Evolutionary conservation across 2,113 vertebrate species (phyloP).

Genomic region (Varanus komodoensis): DNA sequence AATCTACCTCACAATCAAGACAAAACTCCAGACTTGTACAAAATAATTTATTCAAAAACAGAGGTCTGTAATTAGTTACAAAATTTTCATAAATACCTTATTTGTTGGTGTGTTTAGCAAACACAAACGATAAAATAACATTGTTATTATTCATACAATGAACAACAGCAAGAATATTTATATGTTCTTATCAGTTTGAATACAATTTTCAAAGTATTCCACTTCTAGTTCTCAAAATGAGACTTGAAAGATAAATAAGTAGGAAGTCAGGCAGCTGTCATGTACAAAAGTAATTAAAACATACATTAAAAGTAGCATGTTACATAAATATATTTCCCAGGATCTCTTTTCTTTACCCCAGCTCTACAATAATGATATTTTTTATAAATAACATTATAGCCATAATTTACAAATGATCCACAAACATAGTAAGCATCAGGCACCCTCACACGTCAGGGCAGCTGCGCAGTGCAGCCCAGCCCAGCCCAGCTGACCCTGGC

Average conservation of each 20-base stretch:
- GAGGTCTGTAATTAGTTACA: background rate
- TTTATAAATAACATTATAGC: too few species aligned
- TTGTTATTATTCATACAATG: background rate
- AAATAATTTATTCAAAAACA: conserved; percentile 9
- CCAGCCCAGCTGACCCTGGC: too few species aligned
- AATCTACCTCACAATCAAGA: background rate
- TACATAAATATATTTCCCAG: background rate
- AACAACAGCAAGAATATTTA: background rate
- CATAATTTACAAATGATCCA: background rate
- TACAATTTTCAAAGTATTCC: background rate
- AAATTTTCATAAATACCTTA: conserved; percentile 4
- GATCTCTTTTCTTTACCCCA: background rate
- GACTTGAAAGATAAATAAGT: background rate
- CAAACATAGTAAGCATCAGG: too few species aligned
- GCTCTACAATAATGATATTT: background rate
- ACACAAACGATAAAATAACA: background rate
- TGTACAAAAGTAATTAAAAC: background rate
- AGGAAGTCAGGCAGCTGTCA: background rate
- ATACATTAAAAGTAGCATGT: background rate
- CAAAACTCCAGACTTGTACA: background rate
- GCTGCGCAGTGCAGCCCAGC: background rate
- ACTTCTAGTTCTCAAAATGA: background rate
- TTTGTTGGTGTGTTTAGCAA: background rate
- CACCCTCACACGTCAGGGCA: background rate
- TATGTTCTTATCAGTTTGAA: background rate